Percentiles rank a stretch among this genome's conserved stretches.
Conservation (phyloP, 2,797 vertebrate genomes). For the Tangara arthus region DNA sequence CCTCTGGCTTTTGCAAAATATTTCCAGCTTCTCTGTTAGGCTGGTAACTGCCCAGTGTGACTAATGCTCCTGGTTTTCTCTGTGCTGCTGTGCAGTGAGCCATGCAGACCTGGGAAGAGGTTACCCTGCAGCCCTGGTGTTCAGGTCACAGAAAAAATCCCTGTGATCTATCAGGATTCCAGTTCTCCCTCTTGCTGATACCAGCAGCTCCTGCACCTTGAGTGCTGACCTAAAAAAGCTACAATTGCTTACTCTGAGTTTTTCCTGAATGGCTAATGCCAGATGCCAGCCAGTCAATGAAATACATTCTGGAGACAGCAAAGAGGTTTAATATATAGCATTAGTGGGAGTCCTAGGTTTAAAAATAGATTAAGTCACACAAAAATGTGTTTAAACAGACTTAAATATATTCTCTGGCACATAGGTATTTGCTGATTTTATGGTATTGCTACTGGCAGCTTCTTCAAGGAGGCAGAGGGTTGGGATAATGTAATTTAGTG, state of each 20-base stretch:
- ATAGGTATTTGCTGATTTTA: slow-evolving; percentile 52
- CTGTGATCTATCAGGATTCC: background rate
- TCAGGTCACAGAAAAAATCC: background rate
- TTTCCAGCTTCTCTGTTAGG: background rate
- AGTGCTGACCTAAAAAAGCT: slow-evolving; percentile 61
- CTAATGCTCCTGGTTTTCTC: background rate
- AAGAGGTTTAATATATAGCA: slow-evolving; percentile 37
- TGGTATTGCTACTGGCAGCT: slow-evolving; percentile 39
- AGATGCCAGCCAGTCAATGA: slow-evolving; percentile 52
- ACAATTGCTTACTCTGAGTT: slow-evolving; percentile 51
- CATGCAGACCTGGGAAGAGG: background rate
- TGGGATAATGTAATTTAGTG: background rate
- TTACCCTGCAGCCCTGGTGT: background rate
- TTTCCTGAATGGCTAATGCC: slow-evolving; percentile 45
- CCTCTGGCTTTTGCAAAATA: background rate
- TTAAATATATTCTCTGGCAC: slow-evolving; percentile 36
- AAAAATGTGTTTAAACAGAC: slow-evolving; percentile 51
- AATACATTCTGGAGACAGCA: slow-evolving; percentile 44
- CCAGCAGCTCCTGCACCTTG: slow-evolving; percentile 34
- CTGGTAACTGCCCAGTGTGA: background rate
- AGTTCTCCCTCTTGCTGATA: slow-evolving; percentile 31
- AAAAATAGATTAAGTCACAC: slow-evolving; percentile 59
- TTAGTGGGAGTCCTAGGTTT: slow-evolving; percentile 44
- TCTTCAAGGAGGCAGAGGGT: slow-evolving; percentile 28
- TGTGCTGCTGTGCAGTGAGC: background rate